Base-by-base conservation (phyloP, 2,797 vertebrate genomes). In the Yasuhikotakia modesta region DNA sequence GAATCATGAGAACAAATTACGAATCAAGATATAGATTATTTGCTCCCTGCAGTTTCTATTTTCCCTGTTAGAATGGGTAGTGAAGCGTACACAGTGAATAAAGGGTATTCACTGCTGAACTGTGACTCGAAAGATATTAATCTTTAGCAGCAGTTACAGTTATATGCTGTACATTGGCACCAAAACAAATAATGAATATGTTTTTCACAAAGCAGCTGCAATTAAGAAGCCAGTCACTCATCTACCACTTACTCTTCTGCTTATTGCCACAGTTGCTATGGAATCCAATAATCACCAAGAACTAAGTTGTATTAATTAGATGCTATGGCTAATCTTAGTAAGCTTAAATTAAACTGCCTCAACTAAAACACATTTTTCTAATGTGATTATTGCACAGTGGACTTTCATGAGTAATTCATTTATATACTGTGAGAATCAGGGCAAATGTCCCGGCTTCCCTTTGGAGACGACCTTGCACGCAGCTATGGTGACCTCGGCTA, bases 271-370 rank as follows among this genome's bases (percentile, higher is more conserved):
- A 45, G 50, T 46, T 76, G 65, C 74, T 50, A 60, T 60, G 65
- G 69, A 53, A 32, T 61, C 64, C 46, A 65, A 66, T 72, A 55
- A 64, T 63, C 71, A 78, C 75, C 67, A 10, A 48, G 39, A 30
- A 46, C 0, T 1, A 30, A 58, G 5, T 13, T 19, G 16, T 45
- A 68, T 76, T 2, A 76, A 68, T 68, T 68, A 58, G n/a, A 48
- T 12, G 32, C 35, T 67, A 39, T 22, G 35, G 13, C 43, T 60
- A 65, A 76, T 50, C 65, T 32, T 68, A 68, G 58, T 76, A 52
- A 68, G 43, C 52, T 35, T 48, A 11, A 69, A 22, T n/a, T 69
- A 35, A 75, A 66, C 32, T 8, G 64, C 32, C 64, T 19, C 60
- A 60, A 76, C 32, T 2, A 32, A 21, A 1, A 68, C 53, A 10